phyloP scores from a whole-genome alignment of 2,113 vertebrate species.

The Otocyon megalotis region DNA sequence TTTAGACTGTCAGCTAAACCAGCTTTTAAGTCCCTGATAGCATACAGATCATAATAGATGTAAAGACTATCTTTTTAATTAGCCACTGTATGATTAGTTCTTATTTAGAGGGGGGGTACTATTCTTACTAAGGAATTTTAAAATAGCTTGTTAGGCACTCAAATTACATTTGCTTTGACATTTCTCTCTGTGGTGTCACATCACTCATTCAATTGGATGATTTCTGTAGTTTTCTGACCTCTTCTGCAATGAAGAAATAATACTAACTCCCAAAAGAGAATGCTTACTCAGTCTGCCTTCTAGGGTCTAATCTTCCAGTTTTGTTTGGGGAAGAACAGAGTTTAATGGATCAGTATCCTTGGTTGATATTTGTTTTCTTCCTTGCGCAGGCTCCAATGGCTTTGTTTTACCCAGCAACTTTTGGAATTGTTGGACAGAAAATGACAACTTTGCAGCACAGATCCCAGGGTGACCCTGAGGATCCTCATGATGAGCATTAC shows the following conservation, averaged over 20 bases:
- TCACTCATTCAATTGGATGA: not conserved
- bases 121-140: not conserved
- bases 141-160: not conserved
- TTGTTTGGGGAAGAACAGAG: not conserved
- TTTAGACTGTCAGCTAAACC: not conserved
- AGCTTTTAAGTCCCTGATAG: not conserved
- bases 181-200: not conserved
- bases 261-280: not conserved
- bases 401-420: constrained; percentile 97
- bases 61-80: not conserved
- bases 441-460: constrained; percentile 96
- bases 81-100: not conserved
- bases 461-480: constrained; percentile 96
- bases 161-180: not conserved
- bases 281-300: not conserved
- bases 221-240: not conserved
- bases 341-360: not conserved
- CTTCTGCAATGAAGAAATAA: not conserved
- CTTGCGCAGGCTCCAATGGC: constrained; percentile 95
- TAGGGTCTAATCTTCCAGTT: not conserved
- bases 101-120: not conserved
- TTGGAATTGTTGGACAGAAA: constrained; percentile 98
- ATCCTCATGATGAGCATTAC: constrained; percentile 98
- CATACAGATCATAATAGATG: not conserved
- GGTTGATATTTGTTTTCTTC: constrained; percentile 21